These are phyloP conservation scores for Microctonus brassicae DNA, from an alignment of 2,888 invertebrate species.

Conservation along the genomic window DNA sequence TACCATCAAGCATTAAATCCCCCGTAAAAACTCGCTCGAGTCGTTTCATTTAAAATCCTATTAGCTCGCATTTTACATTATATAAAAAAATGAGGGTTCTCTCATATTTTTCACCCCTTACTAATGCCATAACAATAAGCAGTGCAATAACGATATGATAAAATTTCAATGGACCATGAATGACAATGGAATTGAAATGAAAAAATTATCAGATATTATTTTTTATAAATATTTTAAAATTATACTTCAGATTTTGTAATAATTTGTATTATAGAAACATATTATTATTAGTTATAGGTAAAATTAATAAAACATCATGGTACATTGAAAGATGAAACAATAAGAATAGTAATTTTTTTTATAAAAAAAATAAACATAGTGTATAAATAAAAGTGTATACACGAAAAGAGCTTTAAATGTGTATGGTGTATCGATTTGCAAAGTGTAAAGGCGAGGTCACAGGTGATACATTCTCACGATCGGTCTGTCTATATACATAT, in stretches of 20 bases:
- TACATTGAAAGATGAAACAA: too few species aligned
- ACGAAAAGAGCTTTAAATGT: conserved; percentile 29
- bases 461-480: conserved; percentile 61
- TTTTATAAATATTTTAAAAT: neutral
- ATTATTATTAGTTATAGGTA: too few species aligned
- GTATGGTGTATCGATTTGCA: conserved; percentile 54
- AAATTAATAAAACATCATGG: too few species aligned
- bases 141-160: neutral
- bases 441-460: conserved; percentile 56
- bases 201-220: neutral
- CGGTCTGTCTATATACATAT: conserved; percentile 31
- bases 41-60: conserved; percentile 53
- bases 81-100: conserved; percentile 25
- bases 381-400: neutral
- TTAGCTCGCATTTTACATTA: conserved; percentile 50
- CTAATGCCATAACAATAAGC: conserved; percentile 44
- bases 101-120: conserved; percentile 6
- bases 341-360: too few species aligned
- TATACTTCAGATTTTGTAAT: too few species aligned
- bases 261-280: too few species aligned
- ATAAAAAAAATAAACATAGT: neutral
- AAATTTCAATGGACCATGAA: neutral
- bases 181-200: neutral
- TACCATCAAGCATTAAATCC: conserved; percentile 51
- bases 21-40: conserved; percentile 51